Percentiles rank a stretch among this genome's conserved stretches.
Evolutionary conservation across 1,140 invertebrate species (phyloP).

Genomic region (Galendromus occidentalis): DNA sequence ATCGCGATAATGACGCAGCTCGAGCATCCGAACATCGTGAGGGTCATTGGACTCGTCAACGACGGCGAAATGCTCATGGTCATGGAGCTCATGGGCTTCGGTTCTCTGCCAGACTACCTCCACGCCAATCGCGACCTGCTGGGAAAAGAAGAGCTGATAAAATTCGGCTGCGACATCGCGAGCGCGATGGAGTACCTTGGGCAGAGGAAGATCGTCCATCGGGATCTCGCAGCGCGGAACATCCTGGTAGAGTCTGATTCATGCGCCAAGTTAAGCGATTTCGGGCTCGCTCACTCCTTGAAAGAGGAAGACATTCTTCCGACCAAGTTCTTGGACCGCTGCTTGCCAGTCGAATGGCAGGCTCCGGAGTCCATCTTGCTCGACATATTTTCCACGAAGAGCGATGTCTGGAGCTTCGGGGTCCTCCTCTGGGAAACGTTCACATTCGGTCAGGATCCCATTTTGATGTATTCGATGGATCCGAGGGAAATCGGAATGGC

Average conservation of each 20-base stretch:
- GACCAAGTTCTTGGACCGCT: no score
- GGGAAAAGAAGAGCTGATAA: slow-evolving; percentile 35
- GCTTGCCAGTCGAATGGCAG: slow-evolving; percentile 27
- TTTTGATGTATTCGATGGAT: not conserved
- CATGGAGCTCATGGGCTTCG: slow-evolving; percentile 65
- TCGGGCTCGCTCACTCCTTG: slow-evolving; percentile 55
- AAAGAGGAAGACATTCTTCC: slow-evolving; percentile 33
- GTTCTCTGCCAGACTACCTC: slow-evolving; percentile 56
- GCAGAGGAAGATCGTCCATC: slow-evolving; percentile 56
- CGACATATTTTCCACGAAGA: slow-evolving; percentile 54
- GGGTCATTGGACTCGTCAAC: slow-evolving; percentile 55
- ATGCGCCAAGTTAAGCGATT: slow-evolving; percentile 73
- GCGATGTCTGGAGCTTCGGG: slow-evolving; percentile 84
- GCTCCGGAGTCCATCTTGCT: slow-evolving; percentile 59
- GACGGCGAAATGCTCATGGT: slow-evolving; percentile 54
- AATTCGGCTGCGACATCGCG: slow-evolving; percentile 56
- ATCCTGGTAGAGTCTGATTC: slow-evolving; percentile 58
- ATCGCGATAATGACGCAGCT: slow-evolving; percentile 55
- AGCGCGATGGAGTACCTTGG: slow-evolving; percentile 74
- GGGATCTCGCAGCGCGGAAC: slow-evolving; percentile 55
- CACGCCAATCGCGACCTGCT: slow-evolving; percentile 28
- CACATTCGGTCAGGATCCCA: slow-evolving; percentile 52
- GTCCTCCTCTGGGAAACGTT: slow-evolving; percentile 84
- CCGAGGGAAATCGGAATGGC: slow-evolving; percentile 19
- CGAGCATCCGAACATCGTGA: slow-evolving; percentile 63